Evolutionary conservation across 1,140 invertebrate genomes (phyloP).

Genomic region (Hylyphantes graminicola): DNA sequence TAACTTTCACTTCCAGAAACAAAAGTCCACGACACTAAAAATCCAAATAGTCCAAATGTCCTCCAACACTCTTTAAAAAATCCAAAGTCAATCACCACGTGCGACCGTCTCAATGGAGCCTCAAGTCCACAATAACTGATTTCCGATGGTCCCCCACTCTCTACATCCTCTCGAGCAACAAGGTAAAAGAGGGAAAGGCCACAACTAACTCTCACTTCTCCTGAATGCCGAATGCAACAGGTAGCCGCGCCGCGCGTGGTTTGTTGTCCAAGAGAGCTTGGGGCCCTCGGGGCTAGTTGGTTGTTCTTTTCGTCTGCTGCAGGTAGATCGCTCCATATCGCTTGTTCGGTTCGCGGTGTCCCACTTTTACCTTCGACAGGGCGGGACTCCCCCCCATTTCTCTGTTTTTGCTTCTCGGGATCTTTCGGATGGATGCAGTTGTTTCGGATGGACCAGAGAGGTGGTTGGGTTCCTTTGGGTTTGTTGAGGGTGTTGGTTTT

Average conservation of each 20-base stretch:
- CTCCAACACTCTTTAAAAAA: no score
- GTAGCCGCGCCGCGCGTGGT: constrained; percentile 15
- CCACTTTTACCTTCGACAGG: constrained; percentile 23
- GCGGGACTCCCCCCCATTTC: constrained; percentile 47
- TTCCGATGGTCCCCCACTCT: constrained; percentile 43
- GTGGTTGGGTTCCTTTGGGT: neutral
- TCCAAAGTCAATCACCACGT: neutral
- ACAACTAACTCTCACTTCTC: constrained; percentile 48
- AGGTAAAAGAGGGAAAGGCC: constrained; percentile 13
- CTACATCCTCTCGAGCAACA: constrained; percentile 25
- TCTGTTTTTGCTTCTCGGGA: neutral
- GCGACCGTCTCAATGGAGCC: constrained; percentile 9
- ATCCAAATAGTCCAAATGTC: no score
- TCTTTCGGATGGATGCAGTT: constrained; percentile 11
- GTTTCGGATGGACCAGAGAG: constrained; percentile 19
- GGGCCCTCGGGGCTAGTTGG: neutral
- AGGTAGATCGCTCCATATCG: constrained; percentile 54
- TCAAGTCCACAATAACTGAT: constrained; percentile 35
- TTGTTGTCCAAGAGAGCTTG: constrained; percentile 1
- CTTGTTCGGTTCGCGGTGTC: constrained; percentile 50
- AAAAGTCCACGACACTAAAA: no score
- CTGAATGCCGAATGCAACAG: constrained; percentile 36
- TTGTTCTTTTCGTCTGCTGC: neutral
- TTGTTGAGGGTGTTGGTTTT: neutral
- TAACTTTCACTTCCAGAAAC: no score